Evolutionary conservation across 2,797 vertebrate genomes (phyloP), one percentile per base, ranked within the genome.

Genomic region (Microctenopoma steveboyesi): DNA sequence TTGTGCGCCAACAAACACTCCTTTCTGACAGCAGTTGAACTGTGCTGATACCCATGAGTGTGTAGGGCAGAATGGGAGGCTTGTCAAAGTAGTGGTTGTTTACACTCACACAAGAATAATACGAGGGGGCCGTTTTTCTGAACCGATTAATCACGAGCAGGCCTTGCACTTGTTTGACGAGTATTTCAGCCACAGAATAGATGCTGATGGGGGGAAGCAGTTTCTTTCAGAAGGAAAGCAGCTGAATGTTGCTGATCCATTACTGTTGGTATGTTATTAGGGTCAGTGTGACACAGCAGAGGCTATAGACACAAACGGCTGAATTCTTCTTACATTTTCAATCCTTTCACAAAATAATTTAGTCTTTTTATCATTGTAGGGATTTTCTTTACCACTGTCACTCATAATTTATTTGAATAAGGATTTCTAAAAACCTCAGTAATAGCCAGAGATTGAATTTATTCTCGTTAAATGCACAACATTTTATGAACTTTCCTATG

Each of bases 31-130:
- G 89, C 71, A 60, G 88, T 92, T 89, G 88, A 90, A 90, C 90
- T 88, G 82, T 84, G 85, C 81, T 75, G 82, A 87, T 91, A 87
- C 87, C 84, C 80, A 83, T 53, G 78, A 85, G 88, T 86, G 81
- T 91, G 85, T 50, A 66, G 85, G 82, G 81, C 72, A 64, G 78
- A 80, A 87, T 76, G 83, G 82, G 79, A 86, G 90, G 83, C 88
- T 86, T 85, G 83, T 91, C 88, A 92, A 90, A 88, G 89, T 88
- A 89, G 74, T 79, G 77, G 86, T 92, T 90, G 91, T 92, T 92
- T 93, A 91, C 87, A 82, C 82, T 90, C 76, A 83, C 84, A 75
- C 78, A 88, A 84, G 84, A 89, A 88, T 85, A 88, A 89, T 91
- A 86, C 84, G 81, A 82, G 49, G 63, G 78, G 69, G 79, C 89